phyloP scores from a whole-genome alignment of 2,888 invertebrate species.

The Coenonympha arcania region DNA sequence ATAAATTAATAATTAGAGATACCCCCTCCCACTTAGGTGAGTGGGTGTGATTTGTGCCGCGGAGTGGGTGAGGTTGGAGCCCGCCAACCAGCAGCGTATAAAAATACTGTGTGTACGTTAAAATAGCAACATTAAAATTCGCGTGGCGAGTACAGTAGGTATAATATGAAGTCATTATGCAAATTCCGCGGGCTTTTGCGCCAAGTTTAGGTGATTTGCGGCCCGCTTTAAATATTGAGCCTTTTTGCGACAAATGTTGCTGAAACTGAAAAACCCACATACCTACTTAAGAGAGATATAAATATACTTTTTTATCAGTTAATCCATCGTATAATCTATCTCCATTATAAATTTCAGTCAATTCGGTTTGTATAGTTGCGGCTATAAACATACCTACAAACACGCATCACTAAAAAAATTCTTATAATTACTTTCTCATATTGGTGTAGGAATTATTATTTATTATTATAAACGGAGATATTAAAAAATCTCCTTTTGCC shows the following conservation, averaged over 20 bases:
- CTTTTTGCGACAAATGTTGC: conserved; percentile 24
- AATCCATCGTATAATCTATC: too few relatives aligned
- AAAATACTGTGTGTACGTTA: conserved; percentile 24
- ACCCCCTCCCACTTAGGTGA: not conserved
- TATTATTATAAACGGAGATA: too few relatives aligned
- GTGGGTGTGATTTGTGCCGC: not conserved
- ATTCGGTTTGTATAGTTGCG: too few relatives aligned
- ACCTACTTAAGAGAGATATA: too few relatives aligned
- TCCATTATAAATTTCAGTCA: too few relatives aligned
- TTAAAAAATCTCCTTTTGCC: too few relatives aligned
- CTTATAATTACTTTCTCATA: too few relatives aligned
- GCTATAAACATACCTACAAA: too few relatives aligned
- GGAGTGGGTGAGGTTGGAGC: not conserved
- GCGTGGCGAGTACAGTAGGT: conserved; percentile 43
- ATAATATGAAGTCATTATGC: conserved; percentile 72
- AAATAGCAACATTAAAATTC: conserved; percentile 61
- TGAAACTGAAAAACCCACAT: conserved; percentile 9
- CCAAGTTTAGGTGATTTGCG: conserved; percentile 62
- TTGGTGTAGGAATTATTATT: too few relatives aligned
- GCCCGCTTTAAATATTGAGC: conserved; percentile 33
- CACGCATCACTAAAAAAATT: too few relatives aligned
- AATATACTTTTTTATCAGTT: too few relatives aligned
- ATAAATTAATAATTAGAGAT: not conserved
- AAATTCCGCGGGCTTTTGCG: conserved; percentile 56
- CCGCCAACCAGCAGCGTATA: not conserved